Percentiles rank a stretch among this genome's conserved stretches.
Conservation (phyloP, 1,140 invertebrate species). For the Campoletis sonorensis region DNA sequence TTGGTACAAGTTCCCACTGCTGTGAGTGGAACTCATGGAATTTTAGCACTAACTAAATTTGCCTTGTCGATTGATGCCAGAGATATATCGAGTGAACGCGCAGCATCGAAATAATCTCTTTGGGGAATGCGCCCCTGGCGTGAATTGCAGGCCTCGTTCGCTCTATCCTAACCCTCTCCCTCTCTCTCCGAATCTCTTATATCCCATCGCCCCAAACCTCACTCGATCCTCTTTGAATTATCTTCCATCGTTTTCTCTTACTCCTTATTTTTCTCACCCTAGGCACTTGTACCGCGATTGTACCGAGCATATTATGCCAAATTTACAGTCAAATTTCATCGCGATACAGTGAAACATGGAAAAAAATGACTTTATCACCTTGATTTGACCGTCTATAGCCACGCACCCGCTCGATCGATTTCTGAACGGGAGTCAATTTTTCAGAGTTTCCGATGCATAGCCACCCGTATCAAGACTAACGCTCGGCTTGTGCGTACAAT, state of each 20-base stretch:
- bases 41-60: conserved; percentile 29
- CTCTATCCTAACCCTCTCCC: not conserved
- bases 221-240: not conserved
- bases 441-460: no score
- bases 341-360: no score
- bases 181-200: not conserved
- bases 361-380: no score
- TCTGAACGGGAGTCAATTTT: no score
- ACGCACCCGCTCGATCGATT: no score
- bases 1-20: conserved; percentile 16
- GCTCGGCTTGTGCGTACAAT: no score
- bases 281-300: no score
- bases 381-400: no score
- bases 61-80: not conserved
- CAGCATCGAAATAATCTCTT: conserved; percentile 31
- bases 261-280: not conserved
- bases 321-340: no score
- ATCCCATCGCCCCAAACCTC: not conserved
- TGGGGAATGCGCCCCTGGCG: conserved; percentile 33
- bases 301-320: no score
- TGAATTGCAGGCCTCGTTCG: conserved; percentile 19
- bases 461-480: no score
- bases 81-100: not conserved
- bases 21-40: conserved; percentile 18
- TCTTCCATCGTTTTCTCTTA: not conserved